Evolutionary conservation across 2,113 vertebrate genomes (phyloP).

Genomic region (Elachura formosa): DNA sequence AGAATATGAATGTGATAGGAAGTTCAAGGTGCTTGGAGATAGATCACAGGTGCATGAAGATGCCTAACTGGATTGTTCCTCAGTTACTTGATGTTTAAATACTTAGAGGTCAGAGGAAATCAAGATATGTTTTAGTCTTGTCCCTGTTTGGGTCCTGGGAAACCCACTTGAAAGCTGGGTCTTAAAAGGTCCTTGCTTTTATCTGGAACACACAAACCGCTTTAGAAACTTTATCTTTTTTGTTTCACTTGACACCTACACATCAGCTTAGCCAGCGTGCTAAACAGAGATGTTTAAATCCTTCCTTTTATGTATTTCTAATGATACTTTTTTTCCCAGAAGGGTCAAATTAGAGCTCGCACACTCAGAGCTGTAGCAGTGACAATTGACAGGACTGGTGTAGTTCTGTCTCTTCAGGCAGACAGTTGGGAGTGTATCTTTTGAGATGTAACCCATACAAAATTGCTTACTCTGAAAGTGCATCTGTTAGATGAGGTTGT

Average conservation of each 20-base stretch:
- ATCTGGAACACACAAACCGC: conserved; percentile 48
- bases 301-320: conserved; percentile 55
- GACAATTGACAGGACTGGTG: not conserved
- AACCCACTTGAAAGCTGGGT: conserved; percentile 50
- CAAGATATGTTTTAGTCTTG: not conserved
- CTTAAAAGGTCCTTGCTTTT: conserved; percentile 64
- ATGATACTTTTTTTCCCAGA: not conserved
- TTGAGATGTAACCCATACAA: not conserved
- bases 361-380: not conserved
- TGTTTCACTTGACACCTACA: conserved; percentile 56
- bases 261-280: conserved; percentile 31
- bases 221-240: conserved; percentile 64
- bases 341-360: conserved; percentile 27
- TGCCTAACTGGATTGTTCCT: not conserved
- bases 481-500: conserved; percentile 1
- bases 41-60: not conserved
- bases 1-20: not conserved
- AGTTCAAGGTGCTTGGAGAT: not conserved
- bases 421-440: not conserved
- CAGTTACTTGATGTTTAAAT: not conserved
- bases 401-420: not conserved
- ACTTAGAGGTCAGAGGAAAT: not conserved
- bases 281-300: conserved; percentile 29
- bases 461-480: not conserved
- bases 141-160: not conserved